These are phyloP conservation scores for Ophraella communa DNA, from an alignment of 2,888 invertebrate genomes.

Conservation along the genomic window DNA sequence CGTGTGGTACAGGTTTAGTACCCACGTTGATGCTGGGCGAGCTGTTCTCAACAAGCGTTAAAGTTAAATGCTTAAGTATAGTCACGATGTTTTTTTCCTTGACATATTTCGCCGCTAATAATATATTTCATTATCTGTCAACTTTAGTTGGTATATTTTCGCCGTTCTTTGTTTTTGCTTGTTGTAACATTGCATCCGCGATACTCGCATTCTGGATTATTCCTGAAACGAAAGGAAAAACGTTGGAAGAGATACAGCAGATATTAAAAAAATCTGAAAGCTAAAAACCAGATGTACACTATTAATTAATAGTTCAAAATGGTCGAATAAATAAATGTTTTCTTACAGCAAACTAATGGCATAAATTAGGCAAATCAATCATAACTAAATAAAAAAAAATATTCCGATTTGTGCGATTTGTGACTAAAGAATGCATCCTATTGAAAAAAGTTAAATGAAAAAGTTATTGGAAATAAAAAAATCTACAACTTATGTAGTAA, in stretches of 20 bases:
- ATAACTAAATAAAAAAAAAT: no score
- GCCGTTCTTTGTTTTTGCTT: conserved; percentile 49
- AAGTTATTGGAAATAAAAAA: no score
- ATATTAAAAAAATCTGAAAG: conserved; percentile 3
- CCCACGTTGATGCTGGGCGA: conserved; percentile 48
- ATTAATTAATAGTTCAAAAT: no score
- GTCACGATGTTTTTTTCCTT: conserved; percentile 34
- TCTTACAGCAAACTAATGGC: no score
- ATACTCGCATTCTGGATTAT: conserved; percentile 46
- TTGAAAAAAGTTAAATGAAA: no score
- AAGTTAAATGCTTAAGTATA: conserved; percentile 42
- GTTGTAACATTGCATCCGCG: conserved; percentile 42
- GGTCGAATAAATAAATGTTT: no score
- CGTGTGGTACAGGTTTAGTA: conserved; percentile 47
- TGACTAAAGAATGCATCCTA: no score
- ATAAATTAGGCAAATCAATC: no score
- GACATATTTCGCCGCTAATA: conserved; percentile 39
- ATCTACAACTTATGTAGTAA: no score
- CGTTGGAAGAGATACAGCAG: conserved; percentile 54
- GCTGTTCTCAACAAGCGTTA: conserved; percentile 47
- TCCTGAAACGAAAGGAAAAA: conserved; percentile 54
- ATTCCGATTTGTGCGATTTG: no score
- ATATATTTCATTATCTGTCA: conserved; percentile 49
- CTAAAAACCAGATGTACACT: neutral
- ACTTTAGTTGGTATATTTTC: conserved; percentile 45